A percentile compares a stretch with the other conserved stretches of the same genome.
Conservation (phyloP, 1,140 invertebrate species). For the Eciton burchellii region DNA sequence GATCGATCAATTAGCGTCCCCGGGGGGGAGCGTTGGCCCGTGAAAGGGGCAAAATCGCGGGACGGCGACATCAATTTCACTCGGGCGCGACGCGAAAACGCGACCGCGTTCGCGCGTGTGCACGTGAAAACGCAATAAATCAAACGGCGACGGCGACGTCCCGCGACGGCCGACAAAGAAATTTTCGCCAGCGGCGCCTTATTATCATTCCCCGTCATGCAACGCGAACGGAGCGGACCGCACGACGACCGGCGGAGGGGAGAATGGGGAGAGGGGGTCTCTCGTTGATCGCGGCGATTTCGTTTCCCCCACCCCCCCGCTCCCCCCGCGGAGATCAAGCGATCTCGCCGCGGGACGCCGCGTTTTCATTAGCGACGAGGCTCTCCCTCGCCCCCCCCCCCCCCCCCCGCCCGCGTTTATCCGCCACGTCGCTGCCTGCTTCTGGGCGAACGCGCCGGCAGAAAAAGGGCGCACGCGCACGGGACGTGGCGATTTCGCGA, state of each 20-base stretch:
- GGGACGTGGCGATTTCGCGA: background rate
- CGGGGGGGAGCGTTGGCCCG: constrained; percentile 6
- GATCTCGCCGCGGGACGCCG: background rate
- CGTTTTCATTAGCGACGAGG: constrained; percentile 63
- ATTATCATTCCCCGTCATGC: constrained; percentile 66
- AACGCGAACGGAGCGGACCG: constrained; percentile 59
- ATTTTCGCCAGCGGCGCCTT: constrained; percentile 57
- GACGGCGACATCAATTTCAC: constrained; percentile 50
- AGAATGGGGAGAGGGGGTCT: no score
- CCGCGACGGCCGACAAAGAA: constrained; percentile 57
- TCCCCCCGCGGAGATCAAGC: constrained; percentile 53
- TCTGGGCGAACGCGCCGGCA: constrained; percentile 8
- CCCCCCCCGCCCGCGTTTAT: constrained; percentile 54
- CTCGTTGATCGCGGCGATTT: constrained; percentile 55
- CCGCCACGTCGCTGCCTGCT: constrained; percentile 25
- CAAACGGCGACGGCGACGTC: constrained; percentile 45
- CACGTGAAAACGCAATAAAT: constrained; percentile 59
- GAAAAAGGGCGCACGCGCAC: constrained; percentile 21
- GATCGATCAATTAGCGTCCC: background rate
- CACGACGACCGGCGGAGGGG: no score
- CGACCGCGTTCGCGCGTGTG: constrained; percentile 39
- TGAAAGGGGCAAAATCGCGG: constrained; percentile 36
- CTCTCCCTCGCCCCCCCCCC: no score
- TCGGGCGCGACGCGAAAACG: constrained; percentile 38
- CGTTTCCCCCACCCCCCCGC: constrained; percentile 27